Conservation (phyloP, 2,888 invertebrate species). For the Tenodera sinensis region DNA sequence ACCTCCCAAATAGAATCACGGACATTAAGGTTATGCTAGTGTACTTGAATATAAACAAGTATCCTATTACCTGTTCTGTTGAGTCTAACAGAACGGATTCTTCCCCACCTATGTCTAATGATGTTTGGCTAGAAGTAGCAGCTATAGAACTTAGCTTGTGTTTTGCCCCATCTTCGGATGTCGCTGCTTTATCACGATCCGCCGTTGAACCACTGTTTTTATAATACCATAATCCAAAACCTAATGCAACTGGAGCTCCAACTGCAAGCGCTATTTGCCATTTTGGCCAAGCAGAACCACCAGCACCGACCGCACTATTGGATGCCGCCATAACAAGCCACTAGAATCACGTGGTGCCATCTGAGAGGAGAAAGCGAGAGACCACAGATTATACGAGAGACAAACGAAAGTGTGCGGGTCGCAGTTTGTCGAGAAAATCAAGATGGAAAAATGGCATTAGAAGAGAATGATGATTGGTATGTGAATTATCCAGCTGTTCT, state of each 20-base stretch:
- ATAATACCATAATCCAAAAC: conserved; percentile 75
- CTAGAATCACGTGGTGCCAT: neutral
- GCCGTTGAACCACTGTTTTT: conserved; percentile 49
- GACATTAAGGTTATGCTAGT: neutral
- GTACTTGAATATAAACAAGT: neutral
- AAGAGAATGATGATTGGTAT: conserved; percentile 62
- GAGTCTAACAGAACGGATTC: conserved; percentile 42
- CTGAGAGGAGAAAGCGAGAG: neutral
- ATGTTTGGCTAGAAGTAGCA: conserved; percentile 52
- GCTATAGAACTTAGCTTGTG: conserved; percentile 36
- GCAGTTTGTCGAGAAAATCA: neutral
- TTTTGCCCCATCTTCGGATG: conserved; percentile 48
- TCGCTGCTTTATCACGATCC: conserved; percentile 35
- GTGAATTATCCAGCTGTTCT: conserved; percentile 32
- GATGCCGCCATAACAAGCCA: conserved; percentile 20
- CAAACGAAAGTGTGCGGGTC: neutral
- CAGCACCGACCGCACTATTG: conserved; percentile 21
- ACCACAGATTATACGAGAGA: too few relatives aligned
- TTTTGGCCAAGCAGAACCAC: conserved; percentile 47
- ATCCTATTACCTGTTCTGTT: conserved; percentile 38
- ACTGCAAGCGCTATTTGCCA: conserved; percentile 84
- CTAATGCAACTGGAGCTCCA: conserved; percentile 78
- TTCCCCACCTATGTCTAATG: conserved; percentile 51
- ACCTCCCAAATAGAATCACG: too few relatives aligned
- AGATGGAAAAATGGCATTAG: conserved; percentile 53